Percentiles rank a stretch among this genome's conserved stretches.
Evolutionary conservation across 92 coral and sea anemone species (phyloP).

Genomic region (Siderastrea radians): DNA sequence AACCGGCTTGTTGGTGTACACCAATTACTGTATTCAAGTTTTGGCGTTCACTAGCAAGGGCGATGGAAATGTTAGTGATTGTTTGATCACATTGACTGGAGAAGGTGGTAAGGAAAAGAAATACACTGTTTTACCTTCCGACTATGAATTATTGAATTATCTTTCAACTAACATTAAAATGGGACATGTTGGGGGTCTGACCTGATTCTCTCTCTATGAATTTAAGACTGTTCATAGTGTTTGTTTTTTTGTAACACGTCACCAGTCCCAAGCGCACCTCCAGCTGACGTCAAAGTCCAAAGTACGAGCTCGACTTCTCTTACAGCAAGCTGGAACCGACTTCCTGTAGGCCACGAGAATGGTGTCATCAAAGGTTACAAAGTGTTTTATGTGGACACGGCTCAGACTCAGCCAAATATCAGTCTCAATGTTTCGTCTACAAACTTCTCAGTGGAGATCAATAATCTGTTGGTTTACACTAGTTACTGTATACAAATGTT

Average conservation of each 20-base stretch:
- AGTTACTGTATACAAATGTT: constrained; percentile 51
- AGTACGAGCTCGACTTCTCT: constrained; percentile 6
- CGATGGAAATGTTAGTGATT: constrained; percentile 36
- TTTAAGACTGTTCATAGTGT: no score
- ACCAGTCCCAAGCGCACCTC: constrained; percentile 49
- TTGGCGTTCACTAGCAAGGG: constrained; percentile 36
- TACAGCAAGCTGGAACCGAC: constrained; percentile 34
- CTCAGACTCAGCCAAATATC: background rate
- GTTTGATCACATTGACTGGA: background rate
- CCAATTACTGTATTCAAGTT: constrained; percentile 42
- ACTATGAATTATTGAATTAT: background rate
- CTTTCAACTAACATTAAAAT: no score
- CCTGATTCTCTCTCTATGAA: no score
- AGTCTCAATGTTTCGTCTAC: constrained; percentile 6
- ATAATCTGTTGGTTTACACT: constrained; percentile 37
- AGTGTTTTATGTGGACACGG: constrained; percentile 9
- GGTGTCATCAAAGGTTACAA: constrained; percentile 40
- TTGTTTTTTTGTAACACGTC: background rate
- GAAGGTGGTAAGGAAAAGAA: constrained; percentile 34
- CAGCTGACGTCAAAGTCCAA: constrained; percentile 21
- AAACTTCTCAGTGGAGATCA: constrained; percentile 7
- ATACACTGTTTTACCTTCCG: background rate
- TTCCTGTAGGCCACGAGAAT: constrained; percentile 15
- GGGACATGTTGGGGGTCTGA: background rate
- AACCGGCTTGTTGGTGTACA: constrained; percentile 14